Base-by-base conservation (phyloP, 2,113 vertebrate genomes). In the Pholis gunnellus region DNA sequence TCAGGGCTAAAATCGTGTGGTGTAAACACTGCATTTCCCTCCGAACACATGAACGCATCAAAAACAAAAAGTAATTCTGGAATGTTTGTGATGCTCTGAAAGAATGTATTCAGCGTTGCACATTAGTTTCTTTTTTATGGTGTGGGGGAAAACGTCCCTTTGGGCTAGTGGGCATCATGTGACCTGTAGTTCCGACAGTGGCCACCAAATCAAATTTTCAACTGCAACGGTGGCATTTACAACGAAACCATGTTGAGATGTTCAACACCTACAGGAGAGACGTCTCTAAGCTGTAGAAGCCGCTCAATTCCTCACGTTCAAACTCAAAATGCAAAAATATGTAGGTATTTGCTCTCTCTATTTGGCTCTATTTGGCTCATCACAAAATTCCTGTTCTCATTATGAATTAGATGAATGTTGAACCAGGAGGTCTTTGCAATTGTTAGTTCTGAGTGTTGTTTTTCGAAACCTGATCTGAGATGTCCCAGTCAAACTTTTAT, bases 401-500 rank as follows among this genome's bases (percentile, higher is more conserved):
- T 10, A 18, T 31, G 15, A n/a, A 29, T 67, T 36, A 38, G 54
- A 27, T 61, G 22, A n/a, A 38, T 67, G 22, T 25, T 61, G 72
- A 60, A 70, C 22, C 5, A 78, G 36, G 11, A n/a, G 11, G 25
- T 36, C 9, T 48, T 40, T 67, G 29, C 57, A 31, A 69, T 10
- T 42, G 44, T 20, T 22, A 54, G 48, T 42, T 50, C 6, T 25
- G 22, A 42, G 8, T 56, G 25, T 61, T 70, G 5, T 42, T 54
- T 40, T 27, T 34, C 20, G 10, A 27, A 74, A 22, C 52, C 31
- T 7, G 31, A 64, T 59, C 68, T 80, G 60, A 73, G 72, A 67
- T 36, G 13, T 46, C 40, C 27, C 4, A 57, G 59, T 50, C 29
- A 59, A 54, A 17, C 13, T 56, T 78, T 72, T 38, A 29, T 40